A percentile compares a stretch with the other conserved stretches of the same genome.
Evolutionary conservation across 2,113 vertebrate genomes (phyloP).

Genomic region (Gadus chalcogrammus): DNA sequence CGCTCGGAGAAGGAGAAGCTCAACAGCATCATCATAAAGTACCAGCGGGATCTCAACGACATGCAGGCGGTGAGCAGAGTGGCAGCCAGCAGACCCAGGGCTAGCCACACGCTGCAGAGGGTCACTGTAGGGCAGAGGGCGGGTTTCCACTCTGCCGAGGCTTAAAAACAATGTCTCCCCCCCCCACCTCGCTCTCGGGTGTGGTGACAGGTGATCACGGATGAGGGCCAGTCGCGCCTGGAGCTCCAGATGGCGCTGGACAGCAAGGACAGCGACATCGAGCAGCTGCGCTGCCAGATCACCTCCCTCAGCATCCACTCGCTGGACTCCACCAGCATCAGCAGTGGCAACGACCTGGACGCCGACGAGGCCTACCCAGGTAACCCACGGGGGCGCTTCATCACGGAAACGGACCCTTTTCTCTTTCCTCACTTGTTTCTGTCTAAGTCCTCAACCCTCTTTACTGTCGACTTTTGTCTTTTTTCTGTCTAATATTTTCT

Average conservation of each 20-base stretch:
- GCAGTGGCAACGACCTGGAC: slow-evolving; percentile 87
- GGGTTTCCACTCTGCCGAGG: no score
- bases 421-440: slow-evolving; percentile 5
- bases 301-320: slow-evolving; percentile 85
- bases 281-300: slow-evolving; percentile 91
- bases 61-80: slow-evolving; percentile 91
- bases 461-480: neutral
- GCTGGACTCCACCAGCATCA: slow-evolving; percentile 87
- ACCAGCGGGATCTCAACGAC: slow-evolving; percentile 90
- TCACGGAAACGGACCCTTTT: neutral
- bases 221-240: slow-evolving; percentile 88
- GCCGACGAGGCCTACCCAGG: slow-evolving; percentile 87
- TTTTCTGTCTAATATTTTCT: slow-evolving; percentile 11
- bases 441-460: neutral
- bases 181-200: neutral
- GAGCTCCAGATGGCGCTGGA: slow-evolving; percentile 96
- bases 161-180: neutral
- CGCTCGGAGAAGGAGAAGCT: slow-evolving; percentile 89
- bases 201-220: slow-evolving; percentile 80
- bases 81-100: neutral
- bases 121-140: no score
- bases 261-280: slow-evolving; percentile 97
- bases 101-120: neutral
- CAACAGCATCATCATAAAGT: slow-evolving; percentile 91
- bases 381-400: slow-evolving; percentile 45